phyloP scores from a whole-genome alignment of 2,888 invertebrate species.

The Macrosoma leucophasiata region DNA sequence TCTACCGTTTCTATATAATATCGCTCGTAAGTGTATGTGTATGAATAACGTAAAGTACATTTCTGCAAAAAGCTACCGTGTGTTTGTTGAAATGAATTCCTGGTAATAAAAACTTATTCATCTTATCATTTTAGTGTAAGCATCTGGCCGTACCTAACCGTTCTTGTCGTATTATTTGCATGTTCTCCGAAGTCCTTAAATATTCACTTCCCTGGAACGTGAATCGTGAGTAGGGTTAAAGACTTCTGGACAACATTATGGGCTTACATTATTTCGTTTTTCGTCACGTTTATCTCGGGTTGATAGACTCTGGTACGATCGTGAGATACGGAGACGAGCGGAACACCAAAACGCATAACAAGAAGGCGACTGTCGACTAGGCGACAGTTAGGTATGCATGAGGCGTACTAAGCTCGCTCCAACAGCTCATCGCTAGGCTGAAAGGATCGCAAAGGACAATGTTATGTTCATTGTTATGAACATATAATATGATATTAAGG shows the following conservation, averaged over 20 bases:
- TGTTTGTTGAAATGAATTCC: conserved; percentile 17
- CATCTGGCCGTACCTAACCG: conserved; percentile 26
- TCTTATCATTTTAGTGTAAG: conserved; percentile 18
- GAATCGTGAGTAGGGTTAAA: conserved; percentile 54
- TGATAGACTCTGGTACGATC: conserved; percentile 23
- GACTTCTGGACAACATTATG: conserved; percentile 33
- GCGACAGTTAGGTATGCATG: conserved; percentile 38
- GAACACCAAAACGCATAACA: conserved; percentile 41
- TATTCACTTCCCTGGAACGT: conserved; percentile 41
- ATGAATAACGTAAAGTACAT: conserved; percentile 3
- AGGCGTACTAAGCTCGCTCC: conserved; percentile 19
- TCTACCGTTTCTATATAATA: conserved; percentile 9
- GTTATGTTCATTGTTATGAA: conserved; percentile 15
- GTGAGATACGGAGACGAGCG: conserved; percentile 37
- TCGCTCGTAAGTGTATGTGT: conserved; percentile 1
- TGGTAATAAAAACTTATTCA: conserved; percentile 10
- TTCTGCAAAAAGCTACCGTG: neutral
- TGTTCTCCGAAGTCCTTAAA: conserved; percentile 40
- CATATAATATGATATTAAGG: conserved; percentile 16
- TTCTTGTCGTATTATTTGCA: conserved; percentile 29
- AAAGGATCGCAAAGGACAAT: conserved; percentile 15
- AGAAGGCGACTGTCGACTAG: conserved; percentile 34
- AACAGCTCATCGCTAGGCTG: neutral
- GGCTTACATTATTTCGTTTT: conserved; percentile 43
- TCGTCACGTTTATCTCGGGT: conserved; percentile 38